Conservation (phyloP, 2,888 invertebrate genomes). For the Drosophila trichaetosa region DNA sequence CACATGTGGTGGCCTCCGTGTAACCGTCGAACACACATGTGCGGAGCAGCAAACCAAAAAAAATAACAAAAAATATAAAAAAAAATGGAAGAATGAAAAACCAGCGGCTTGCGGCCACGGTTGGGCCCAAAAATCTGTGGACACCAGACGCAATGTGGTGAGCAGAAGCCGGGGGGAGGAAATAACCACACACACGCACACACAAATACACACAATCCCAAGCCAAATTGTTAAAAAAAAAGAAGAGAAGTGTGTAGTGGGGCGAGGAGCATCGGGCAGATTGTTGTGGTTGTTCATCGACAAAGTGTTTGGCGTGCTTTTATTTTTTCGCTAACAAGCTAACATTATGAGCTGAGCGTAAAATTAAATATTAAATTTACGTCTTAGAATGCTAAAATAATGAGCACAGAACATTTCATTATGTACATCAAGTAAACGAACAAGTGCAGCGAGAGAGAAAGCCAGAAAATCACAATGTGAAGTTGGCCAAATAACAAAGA, state of each 20-base stretch:
- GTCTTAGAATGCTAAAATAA: neutral
- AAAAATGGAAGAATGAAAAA: slow-evolving; percentile 7
- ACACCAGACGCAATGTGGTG: slow-evolving; percentile 12
- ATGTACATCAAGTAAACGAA: neutral
- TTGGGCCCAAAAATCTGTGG: slow-evolving; percentile 24
- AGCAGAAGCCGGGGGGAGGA: neutral
- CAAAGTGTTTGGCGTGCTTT: slow-evolving; percentile 20
- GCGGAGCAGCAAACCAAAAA: slow-evolving; percentile 7
- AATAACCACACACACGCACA: slow-evolving; percentile 11
- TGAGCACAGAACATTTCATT: neutral
- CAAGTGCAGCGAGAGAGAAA: neutral
- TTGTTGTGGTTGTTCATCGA: slow-evolving; percentile 3
- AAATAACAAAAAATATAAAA: slow-evolving; percentile 19
- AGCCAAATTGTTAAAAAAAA: slow-evolving; percentile 56
- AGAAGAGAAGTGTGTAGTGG: neutral
- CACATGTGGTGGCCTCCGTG: slow-evolving; percentile 45
- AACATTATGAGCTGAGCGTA: slow-evolving; percentile 5
- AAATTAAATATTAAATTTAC: slow-evolving; percentile 5
- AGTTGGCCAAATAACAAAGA: neutral
- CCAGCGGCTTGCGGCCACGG: slow-evolving; percentile 57
- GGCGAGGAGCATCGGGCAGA: neutral
- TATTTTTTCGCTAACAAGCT: slow-evolving; percentile 9
- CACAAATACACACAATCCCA: slow-evolving; percentile 19
- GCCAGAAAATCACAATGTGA: neutral
- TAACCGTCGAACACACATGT: slow-evolving; percentile 31